phyloP scores from a whole-genome alignment of 2,888 invertebrate genomes.

The Dysmachus trigonus region DNA sequence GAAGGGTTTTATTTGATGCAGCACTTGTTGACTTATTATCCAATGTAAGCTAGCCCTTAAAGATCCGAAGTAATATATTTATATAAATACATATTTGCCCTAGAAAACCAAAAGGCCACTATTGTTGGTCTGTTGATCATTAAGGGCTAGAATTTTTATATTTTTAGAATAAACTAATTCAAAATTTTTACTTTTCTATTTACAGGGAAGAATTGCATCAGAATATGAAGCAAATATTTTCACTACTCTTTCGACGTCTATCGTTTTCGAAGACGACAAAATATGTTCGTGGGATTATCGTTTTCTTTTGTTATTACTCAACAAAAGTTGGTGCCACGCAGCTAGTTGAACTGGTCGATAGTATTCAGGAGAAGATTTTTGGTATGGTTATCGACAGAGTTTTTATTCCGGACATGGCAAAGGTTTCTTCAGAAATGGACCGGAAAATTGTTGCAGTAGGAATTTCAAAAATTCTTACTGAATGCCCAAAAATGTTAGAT shows the following conservation, averaged over 20 bases:
- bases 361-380: constrained; percentile 91
- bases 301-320: constrained; percentile 88
- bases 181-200: constrained; percentile 51
- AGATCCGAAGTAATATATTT: background rate
- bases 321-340: constrained; percentile 80
- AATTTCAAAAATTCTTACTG: constrained; percentile 83
- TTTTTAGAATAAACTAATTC: background rate
- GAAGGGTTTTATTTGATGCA: constrained; percentile 94
- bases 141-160: background rate
- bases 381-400: constrained; percentile 94
- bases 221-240: constrained; percentile 87
- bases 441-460: constrained; percentile 93
- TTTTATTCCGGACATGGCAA: constrained; percentile 85
- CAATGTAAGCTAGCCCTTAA: constrained; percentile 70
- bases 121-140: background rate
- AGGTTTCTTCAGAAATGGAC: constrained; percentile 83
- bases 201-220: constrained; percentile 76
- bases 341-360: constrained; percentile 82
- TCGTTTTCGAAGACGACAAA: constrained; percentile 95
- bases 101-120: background rate
- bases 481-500: constrained; percentile 74
- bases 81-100: background rate
- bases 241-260: constrained; percentile 91
- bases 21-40: constrained; percentile 83
- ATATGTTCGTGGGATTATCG: constrained; percentile 88